Conservation (phyloP, 1,140 invertebrate species). For the Scaptomyza pallida region DNA sequence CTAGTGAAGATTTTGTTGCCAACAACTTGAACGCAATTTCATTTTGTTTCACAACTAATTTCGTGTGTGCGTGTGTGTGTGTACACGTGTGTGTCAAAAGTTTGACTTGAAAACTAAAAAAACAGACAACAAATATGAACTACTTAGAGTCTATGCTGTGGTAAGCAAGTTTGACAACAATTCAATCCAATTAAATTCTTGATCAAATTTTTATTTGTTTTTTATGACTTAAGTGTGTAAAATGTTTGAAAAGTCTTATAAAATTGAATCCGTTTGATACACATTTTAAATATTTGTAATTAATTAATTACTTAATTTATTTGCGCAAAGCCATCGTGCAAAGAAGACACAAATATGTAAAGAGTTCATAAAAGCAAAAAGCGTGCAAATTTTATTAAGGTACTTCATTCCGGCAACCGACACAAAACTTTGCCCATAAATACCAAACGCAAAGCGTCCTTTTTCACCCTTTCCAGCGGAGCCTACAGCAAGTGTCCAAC, state of each 20-base stretch:
- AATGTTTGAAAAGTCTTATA: not conserved
- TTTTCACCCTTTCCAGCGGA: not conserved
- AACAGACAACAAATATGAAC: constrained; percentile 53
- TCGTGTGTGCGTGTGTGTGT: constrained; percentile 3
- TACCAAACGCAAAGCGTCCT: not conserved
- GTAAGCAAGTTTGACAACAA: constrained; percentile 49
- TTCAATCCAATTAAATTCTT: constrained; percentile 19
- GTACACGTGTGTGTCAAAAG: constrained; percentile 16
- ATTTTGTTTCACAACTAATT: constrained; percentile 45
- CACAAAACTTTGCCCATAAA: constrained; percentile 30
- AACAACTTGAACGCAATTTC: constrained; percentile 37
- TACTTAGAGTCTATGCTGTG: constrained; percentile 72
- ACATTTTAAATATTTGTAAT: too few relatives aligned
- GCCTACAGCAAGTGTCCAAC: not conserved
- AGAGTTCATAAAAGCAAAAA: not conserved
- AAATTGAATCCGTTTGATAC: too few relatives aligned
- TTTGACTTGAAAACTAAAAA: constrained; percentile 11
- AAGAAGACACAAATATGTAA: not conserved
- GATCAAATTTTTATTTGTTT: too few relatives aligned
- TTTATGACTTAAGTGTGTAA: too few relatives aligned
- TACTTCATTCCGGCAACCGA: constrained; percentile 13
- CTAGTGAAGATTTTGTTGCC: constrained; percentile 30
- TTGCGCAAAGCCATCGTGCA: not conserved
- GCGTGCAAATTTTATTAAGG: constrained; percentile 11
- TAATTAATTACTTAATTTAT: not conserved